Percentiles rank a stretch among this genome's conserved stretches.
phyloP scores from a whole-genome alignment of 2,888 invertebrate species.

The Aphrophora alni region DNA sequence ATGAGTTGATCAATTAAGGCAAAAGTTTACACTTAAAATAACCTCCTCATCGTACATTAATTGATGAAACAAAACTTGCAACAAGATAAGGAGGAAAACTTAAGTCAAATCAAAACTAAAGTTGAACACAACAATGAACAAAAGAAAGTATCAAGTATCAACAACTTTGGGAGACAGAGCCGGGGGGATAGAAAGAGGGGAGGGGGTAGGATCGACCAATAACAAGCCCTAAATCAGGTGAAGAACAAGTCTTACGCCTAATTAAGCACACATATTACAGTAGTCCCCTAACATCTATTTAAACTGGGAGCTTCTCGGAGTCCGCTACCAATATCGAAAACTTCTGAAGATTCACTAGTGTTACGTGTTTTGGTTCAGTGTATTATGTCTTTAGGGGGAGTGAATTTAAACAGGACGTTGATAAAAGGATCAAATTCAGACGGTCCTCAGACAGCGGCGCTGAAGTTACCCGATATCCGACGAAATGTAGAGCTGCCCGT shows the following conservation, averaged over 20 bases:
- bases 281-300: conserved; percentile 21
- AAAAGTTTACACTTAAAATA: background rate
- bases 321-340: background rate
- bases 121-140: conserved; percentile 20
- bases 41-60: background rate
- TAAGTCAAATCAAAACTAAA: background rate
- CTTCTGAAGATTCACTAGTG: background rate
- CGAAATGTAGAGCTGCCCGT: background rate
- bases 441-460: no score
- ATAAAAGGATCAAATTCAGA: background rate
- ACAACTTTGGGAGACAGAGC: background rate
- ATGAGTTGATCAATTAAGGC: no score
- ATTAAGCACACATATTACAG: conserved; percentile 29
- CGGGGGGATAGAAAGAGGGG: background rate
- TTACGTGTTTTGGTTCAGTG: background rate
- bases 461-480: background rate
- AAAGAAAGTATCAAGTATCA: conserved; percentile 33
- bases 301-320: background rate
- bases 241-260: conserved; percentile 24
- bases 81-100: background rate
- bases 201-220: conserved; percentile 13
- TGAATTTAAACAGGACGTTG: background rate
- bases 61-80: background rate
- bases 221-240: conserved; percentile 7
- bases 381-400: background rate